phyloP scores from a whole-genome alignment of 2,113 vertebrate genomes.

The Bos javanicus region DNA sequence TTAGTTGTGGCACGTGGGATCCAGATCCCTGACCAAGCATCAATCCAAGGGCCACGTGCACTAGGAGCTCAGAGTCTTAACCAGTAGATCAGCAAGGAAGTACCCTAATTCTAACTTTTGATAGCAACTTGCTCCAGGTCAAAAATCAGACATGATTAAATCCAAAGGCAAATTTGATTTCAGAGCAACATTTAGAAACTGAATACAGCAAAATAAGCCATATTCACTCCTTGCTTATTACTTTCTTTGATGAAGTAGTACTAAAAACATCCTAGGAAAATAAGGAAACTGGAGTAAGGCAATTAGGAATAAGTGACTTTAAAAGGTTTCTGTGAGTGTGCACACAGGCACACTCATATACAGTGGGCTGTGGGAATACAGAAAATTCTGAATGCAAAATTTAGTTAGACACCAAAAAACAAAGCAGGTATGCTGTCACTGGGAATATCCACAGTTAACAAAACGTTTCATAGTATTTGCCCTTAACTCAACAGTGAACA shows the following conservation, averaged over 20 bases:
- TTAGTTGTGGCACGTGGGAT: not conserved
- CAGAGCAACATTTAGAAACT: not conserved
- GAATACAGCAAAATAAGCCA: not conserved
- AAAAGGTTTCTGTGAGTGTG: not conserved
- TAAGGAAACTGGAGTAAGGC: not conserved
- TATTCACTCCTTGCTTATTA: not conserved
- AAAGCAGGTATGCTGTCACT: not conserved
- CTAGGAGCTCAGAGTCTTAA: not conserved
- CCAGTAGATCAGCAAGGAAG: not conserved
- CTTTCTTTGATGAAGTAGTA: not conserved
- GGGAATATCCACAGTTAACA: not conserved
- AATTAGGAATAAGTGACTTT: not conserved
- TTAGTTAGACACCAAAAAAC: not conserved
- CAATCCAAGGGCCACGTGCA: not conserved
- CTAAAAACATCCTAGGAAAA: not conserved
- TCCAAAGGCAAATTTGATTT: not conserved
- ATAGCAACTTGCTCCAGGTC: not conserved
- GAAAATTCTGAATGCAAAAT: not conserved
- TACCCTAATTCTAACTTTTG: not conserved
- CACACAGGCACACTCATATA: not conserved
- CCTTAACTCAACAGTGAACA: not conserved
- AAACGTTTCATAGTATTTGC: not conserved
- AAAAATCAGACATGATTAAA: not conserved
- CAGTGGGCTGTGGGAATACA: not conserved
- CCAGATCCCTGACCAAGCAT: not conserved